These are phyloP conservation scores for Ispidina lecontei DNA, from an alignment of 2,797 vertebrate genomes.

Conservation along the genomic window DNA sequence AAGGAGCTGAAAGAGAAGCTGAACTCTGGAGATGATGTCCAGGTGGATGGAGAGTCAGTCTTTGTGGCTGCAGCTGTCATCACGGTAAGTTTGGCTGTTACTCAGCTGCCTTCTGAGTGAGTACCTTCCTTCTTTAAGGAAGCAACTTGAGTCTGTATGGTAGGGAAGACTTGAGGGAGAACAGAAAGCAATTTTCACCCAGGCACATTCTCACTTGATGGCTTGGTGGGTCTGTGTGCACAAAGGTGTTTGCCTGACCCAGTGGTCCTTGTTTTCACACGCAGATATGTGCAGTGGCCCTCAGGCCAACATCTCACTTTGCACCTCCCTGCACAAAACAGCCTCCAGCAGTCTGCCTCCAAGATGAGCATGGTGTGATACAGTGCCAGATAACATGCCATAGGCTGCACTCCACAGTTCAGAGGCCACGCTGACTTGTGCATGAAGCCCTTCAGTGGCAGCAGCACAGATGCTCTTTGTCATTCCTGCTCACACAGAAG, in stretches of 20 bases:
- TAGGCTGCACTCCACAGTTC: neutral
- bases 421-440: neutral
- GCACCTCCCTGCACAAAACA: neutral
- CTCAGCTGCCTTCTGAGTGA: neutral
- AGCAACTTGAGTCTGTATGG: neutral
- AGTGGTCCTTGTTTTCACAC: neutral
- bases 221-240: neutral
- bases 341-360: neutral
- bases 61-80: conserved; percentile 84
- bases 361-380: neutral
- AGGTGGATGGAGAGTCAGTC: conserved; percentile 79
- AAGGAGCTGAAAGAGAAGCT: conserved; percentile 83
- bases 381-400: neutral
- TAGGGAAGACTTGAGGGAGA: neutral
- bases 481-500: neutral
- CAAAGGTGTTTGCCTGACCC: neutral
- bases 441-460: neutral
- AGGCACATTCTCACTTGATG: neutral
- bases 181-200: neutral
- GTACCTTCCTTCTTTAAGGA: neutral
- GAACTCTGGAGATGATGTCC: conserved; percentile 78
- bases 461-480: neutral
- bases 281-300: neutral
- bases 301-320: neutral
- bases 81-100: conserved; percentile 70